phyloP scores from a whole-genome alignment of 1,140 invertebrate genomes.

The Sycobia sp. region DNA sequence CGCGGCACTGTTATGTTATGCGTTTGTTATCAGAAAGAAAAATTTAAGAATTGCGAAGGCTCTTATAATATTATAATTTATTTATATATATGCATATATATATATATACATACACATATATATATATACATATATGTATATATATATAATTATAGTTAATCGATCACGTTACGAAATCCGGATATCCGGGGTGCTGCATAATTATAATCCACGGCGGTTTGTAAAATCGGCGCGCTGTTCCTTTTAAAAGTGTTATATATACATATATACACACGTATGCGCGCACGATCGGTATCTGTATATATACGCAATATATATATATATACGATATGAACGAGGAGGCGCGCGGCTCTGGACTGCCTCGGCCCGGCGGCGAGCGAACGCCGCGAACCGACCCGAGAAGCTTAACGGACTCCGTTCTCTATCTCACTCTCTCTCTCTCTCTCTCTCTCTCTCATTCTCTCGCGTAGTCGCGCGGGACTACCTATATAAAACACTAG shows the following conservation, averaged over 20 bases:
- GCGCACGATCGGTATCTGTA: not conserved
- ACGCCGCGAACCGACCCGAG: constrained; percentile 19
- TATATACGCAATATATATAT: too few species aligned
- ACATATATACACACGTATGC: not conserved
- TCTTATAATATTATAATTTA: too few species aligned
- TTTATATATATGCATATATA: too few species aligned
- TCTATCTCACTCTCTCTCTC: not conserved
- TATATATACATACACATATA: too few species aligned
- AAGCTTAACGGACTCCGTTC: constrained; percentile 1
- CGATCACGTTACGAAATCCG: constrained; percentile 20
- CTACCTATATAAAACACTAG: too few species aligned
- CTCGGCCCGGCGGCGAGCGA: constrained; percentile 45
- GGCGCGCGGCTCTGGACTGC: constrained; percentile 25
- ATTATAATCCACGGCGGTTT: not conserved
- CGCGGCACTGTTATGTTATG: too few species aligned
- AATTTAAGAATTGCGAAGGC: too few species aligned
- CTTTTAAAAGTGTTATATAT: constrained; percentile 4
- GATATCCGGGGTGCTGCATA: too few species aligned
- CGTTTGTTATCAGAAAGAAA: too few species aligned
- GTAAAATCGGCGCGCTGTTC: constrained; percentile 1
- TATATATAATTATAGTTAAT: too few species aligned
- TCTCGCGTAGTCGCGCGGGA: not conserved
- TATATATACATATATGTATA: too few species aligned
- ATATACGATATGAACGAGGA: too few species aligned
- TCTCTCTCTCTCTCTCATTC: not conserved